Base-by-base conservation (phyloP, 2,113 vertebrate species). In the Thomomys bottae region DNA sequence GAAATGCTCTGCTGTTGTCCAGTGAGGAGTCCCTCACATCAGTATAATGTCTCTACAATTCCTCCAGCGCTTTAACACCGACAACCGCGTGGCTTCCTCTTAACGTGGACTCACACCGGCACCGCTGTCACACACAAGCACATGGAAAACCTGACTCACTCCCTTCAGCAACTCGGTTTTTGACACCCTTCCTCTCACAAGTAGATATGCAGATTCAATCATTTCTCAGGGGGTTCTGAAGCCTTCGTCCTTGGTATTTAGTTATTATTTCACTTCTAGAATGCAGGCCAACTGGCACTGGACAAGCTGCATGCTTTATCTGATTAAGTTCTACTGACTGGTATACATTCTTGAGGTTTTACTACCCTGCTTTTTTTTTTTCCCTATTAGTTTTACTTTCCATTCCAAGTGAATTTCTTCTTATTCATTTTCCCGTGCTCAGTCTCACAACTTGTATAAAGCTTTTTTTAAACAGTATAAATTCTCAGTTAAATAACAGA, bases 391-490 rank as follows among this genome's bases (percentile, higher is more conserved):
- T 72, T 59, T 78, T 91, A 34, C 63, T 76, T 77, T 59, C 36
- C 17, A 61, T 73, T 40, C 30, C 24, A 85, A 75, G 14, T 57
- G 90, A 49, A 81, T 57, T 83, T 89, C 40, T 45, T 91, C 72
- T 92, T 59, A 14, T 63, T 89, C 64, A 77, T 79, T 86, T 94
- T 86, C 54, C 76, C 76, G 23, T 61, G 30, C 21, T 83, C 70
- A 89, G n/a, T 61, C 72, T 26, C 1, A 10, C 70, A 59, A 78
- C 84, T 85, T 91, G 70, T 34, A 34, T 28, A n/a, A 83, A 72
- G 84, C 70, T 28, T 5, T 83, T 83, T 87, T 84, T 70, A 77
- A 63, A 30, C 2, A 42, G 30, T 66, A 24, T 70, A 83, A 87
- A 42, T 75, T 88, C 26, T 67, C 76, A 38, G 32, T 72, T 79